Evolutionary conservation across 2,797 vertebrate species (phyloP).

Genomic region (Crax fasciolata): DNA sequence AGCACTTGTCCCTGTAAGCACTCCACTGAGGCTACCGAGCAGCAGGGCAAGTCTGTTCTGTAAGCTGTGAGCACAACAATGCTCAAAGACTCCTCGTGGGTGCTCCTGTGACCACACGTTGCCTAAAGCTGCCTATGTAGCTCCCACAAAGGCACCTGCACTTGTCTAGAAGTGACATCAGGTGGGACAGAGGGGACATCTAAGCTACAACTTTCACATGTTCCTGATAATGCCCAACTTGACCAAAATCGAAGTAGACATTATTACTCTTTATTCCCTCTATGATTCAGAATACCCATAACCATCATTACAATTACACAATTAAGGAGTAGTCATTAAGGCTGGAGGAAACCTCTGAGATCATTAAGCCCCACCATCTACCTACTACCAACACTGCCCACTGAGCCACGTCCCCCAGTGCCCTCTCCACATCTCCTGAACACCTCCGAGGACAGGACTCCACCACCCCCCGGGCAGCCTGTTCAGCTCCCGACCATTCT

Average conservation of each 20-base stretch:
- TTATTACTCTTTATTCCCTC: neutral
- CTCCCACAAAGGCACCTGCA: neutral
- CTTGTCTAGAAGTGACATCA: neutral
- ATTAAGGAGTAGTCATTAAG: too few species aligned
- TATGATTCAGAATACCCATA: neutral
- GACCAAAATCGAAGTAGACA: neutral
- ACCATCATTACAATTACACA: neutral
- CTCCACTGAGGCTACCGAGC: neutral
- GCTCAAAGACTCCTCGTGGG: rapidly evolving
- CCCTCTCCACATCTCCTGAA: too few species aligned
- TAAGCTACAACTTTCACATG: neutral
- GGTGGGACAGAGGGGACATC: neutral
- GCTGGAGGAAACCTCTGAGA: too few species aligned
- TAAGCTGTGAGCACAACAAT: neutral
- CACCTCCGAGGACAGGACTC: too few species aligned
- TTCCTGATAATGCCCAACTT: neutral
- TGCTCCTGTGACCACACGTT: rapidly evolving
- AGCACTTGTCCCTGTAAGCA: neutral
- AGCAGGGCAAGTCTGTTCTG: neutral
- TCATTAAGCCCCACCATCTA: too few species aligned
- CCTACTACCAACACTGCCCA: too few species aligned
- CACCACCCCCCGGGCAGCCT: too few species aligned
- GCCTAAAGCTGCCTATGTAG: neutral
- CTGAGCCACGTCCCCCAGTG: too few species aligned
- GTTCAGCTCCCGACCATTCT: too few species aligned